phyloP scores from a whole-genome alignment of 2,888 invertebrate genomes.

The Serripes groenlandicus region DNA sequence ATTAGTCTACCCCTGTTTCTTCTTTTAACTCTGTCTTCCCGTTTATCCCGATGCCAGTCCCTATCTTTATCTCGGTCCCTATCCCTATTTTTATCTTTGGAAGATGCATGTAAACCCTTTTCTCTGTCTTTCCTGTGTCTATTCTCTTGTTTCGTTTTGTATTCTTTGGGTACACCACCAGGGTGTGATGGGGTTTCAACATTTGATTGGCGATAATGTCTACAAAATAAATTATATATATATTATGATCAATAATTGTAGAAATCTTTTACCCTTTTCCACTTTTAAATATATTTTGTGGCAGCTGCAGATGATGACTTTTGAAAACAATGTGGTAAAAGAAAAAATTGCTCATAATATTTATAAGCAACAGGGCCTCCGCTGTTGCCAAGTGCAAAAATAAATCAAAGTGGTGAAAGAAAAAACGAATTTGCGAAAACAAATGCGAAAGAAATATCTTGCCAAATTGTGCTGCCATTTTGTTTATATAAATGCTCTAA shows the following conservation, averaged over 20 bases:
- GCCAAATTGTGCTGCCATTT: too few relatives aligned
- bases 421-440: too few relatives aligned
- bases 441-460: too few relatives aligned
- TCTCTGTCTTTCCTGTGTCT: constrained; percentile 87
- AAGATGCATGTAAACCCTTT: constrained; percentile 91
- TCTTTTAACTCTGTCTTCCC: constrained; percentile 88
- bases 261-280: background rate
- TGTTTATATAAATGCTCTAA: too few relatives aligned
- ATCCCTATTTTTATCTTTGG: constrained; percentile 87
- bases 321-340: background rate
- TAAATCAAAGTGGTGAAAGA: too few relatives aligned
- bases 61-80: constrained; percentile 77
- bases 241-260: too few relatives aligned
- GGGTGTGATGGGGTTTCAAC: constrained; percentile 98
- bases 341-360: background rate
- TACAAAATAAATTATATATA: constrained; percentile 57
- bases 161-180: constrained; percentile 91
- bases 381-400: too few relatives aligned
- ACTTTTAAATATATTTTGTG: background rate
- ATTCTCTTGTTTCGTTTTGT: constrained; percentile 10
- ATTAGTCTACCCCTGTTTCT: constrained; percentile 66
- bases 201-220: constrained; percentile 92
- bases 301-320: background rate
- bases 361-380: too few relatives aligned
- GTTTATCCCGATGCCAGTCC: constrained; percentile 88